A percentile compares a stretch with the other conserved stretches of the same genome.
phyloP scores from a whole-genome alignment of 2,797 vertebrate species.

The Erpetoichthys calabaricus region DNA sequence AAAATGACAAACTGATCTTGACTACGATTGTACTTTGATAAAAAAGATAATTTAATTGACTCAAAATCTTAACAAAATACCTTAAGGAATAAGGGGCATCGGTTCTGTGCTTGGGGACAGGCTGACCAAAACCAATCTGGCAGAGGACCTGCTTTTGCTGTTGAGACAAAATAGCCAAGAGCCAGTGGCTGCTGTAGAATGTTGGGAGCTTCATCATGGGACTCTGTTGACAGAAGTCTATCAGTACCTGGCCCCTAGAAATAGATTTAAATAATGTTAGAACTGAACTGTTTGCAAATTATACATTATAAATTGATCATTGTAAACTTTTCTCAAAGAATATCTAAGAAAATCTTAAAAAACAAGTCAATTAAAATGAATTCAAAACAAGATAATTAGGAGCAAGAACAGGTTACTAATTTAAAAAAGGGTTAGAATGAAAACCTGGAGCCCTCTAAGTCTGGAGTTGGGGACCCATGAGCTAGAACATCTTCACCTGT shows the following conservation, averaged over 20 bases:
- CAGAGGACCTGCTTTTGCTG: slow-evolving; percentile 88
- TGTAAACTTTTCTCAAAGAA: background rate
- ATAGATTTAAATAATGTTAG: background rate
- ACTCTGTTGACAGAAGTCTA: slow-evolving; percentile 75
- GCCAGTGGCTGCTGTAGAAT: slow-evolving; percentile 93
- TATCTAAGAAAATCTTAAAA: too few species aligned
- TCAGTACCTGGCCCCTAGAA: slow-evolving; percentile 83
- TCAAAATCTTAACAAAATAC: slow-evolving; percentile 37
- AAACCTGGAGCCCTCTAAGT: too few species aligned
- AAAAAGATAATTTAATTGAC: too few species aligned
- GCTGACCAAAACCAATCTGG: slow-evolving; percentile 98
- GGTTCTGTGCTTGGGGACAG: slow-evolving; percentile 96
- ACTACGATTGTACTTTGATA: too few species aligned
- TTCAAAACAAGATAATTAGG: too few species aligned
- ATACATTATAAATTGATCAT: background rate
- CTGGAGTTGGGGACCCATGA: too few species aligned
- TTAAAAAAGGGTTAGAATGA: too few species aligned
- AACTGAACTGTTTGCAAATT: background rate
- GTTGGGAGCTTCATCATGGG: slow-evolving; percentile 90
- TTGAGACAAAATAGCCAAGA: slow-evolving; percentile 93
- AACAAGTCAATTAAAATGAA: too few species aligned
- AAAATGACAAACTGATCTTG: too few species aligned
- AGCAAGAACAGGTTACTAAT: too few species aligned
- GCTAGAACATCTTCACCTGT: too few species aligned
- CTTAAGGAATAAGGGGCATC: slow-evolving; percentile 97